Evolutionary conservation across 2,888 invertebrate species (phyloP).

Genomic region (Drosophila phalerata): DNA sequence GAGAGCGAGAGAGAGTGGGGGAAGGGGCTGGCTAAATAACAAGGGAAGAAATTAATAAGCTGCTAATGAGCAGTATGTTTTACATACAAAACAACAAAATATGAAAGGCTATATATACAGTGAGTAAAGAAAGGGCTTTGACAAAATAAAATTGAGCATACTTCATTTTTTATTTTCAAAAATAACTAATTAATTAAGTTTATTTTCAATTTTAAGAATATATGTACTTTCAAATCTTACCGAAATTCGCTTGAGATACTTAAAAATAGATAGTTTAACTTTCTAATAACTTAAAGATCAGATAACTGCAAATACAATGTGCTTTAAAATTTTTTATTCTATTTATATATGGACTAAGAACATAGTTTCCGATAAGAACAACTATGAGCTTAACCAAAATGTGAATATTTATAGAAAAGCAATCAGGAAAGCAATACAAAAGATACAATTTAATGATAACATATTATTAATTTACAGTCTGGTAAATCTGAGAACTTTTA

Average conservation of each 20-base stretch:
- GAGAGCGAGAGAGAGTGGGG: too few species aligned
- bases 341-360: not conserved
- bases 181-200: too few species aligned
- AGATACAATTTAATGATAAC: too few species aligned
- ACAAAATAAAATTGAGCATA: too few species aligned
- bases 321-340: not conserved
- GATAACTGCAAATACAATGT: not conserved
- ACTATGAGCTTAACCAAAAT: not conserved
- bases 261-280: slow-evolving; percentile 15
- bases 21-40: not conserved
- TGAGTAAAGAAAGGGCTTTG: too few species aligned
- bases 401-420: not conserved
- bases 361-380: slow-evolving; percentile 7
- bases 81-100: not conserved
- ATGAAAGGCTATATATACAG: not conserved
- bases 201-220: too few species aligned
- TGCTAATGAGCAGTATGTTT: slow-evolving; percentile 42
- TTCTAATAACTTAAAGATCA: not conserved
- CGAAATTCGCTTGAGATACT: too few species aligned
- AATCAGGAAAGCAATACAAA: slow-evolving; percentile 7
- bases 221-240: too few species aligned
- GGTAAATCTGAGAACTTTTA: too few species aligned
- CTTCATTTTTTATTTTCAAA: too few species aligned
- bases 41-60: slow-evolving; percentile 24
- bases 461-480: too few species aligned